Evolutionary conservation across 1,140 invertebrate species (phyloP).

Genomic region (Hermatobates lingyangjiaoensis): DNA sequence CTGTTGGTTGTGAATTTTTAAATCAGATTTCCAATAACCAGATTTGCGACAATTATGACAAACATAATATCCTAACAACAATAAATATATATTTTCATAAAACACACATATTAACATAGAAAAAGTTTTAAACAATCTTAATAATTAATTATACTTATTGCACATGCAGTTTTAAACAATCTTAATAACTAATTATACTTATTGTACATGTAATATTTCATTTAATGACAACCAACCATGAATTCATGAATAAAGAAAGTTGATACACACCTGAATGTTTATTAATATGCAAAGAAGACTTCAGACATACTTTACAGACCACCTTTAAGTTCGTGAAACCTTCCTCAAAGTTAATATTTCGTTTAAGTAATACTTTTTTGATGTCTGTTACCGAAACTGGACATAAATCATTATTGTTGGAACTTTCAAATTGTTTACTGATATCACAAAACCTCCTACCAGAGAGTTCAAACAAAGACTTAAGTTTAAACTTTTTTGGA

Average conservation of each 20-base stretch:
- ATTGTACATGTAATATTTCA: not conserved
- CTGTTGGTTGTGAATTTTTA: not conserved
- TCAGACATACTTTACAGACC: not conserved
- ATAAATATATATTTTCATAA: not conserved
- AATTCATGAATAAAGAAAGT: not conserved
- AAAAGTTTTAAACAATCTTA: not conserved
- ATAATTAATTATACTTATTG: not conserved
- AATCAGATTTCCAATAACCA: not conserved
- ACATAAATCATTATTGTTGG: too few species aligned
- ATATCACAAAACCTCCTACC: too few species aligned
- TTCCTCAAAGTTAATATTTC: not conserved
- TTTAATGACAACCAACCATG: not conserved
- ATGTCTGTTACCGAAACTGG: too few species aligned
- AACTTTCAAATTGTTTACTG: too few species aligned
- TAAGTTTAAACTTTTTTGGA: too few species aligned
- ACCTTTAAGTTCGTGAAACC: not conserved
- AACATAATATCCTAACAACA: slow-evolving; percentile 1
- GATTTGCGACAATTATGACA: slow-evolving; percentile 2
- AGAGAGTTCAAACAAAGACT: too few species aligned
- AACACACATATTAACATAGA: not conserved
- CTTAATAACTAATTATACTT: not conserved
- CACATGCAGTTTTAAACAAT: not conserved
- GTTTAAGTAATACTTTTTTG: slow-evolving; percentile 1
- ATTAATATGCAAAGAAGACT: not conserved
- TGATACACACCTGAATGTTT: slow-evolving; percentile 2